Conservation (phyloP, 2,113 vertebrate species). For the Chionomys nivalis region DNA sequence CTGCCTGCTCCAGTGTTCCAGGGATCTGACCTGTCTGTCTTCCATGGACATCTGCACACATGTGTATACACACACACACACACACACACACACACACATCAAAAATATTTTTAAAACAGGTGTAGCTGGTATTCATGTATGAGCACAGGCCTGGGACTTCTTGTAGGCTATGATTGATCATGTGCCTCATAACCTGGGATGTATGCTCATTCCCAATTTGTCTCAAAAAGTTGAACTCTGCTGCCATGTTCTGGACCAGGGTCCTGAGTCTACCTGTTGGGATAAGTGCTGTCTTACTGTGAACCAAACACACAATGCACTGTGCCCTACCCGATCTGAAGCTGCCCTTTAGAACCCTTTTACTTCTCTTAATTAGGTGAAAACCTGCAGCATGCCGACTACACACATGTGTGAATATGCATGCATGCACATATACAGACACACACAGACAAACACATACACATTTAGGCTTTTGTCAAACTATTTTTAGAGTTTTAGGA, state of each 20-base stretch:
- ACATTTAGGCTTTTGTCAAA: conserved; percentile 36
- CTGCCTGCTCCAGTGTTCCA: neutral
- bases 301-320: neutral
- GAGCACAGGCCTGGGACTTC: neutral
- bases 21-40: neutral
- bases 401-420: too few species aligned
- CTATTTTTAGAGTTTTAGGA: conserved; percentile 43
- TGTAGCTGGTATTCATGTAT: neutral
- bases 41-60: neutral
- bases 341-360: neutral
- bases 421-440: too few species aligned
- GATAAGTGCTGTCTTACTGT: too few species aligned
- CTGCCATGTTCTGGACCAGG: neutral
- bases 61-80: neutral
- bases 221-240: neutral
- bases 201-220: neutral
- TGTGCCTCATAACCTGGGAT: rapidly evolving
- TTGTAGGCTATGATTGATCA: rapidly evolving
- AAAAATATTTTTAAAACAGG: neutral
- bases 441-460: neutral
- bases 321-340: neutral
- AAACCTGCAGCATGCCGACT: rapidly evolving
- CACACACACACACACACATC: neutral
- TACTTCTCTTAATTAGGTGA: rapidly evolving
- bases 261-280: neutral